phyloP scores from a whole-genome alignment of 2,113 vertebrate genomes.

The Rhinichthys klamathensis region DNA sequence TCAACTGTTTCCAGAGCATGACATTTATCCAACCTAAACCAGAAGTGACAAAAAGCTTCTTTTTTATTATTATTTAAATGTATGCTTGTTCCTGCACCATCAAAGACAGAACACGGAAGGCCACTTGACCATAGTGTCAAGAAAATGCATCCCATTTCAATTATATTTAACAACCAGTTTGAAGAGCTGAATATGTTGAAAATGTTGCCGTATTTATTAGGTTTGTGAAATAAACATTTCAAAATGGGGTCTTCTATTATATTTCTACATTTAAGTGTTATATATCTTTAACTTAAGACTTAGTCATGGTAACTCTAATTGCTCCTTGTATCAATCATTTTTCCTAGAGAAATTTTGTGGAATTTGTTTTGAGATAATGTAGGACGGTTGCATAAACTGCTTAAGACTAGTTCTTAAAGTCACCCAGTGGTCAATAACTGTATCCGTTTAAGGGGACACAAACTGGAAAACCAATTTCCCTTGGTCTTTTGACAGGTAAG shows the following conservation, averaged over 20 bases:
- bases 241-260: not conserved
- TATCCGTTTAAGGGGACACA: too few species aligned
- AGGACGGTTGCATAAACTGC: too few species aligned
- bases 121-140: not conserved
- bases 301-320: not conserved
- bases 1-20: not conserved
- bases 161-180: not conserved
- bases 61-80: slow-evolving; percentile 1
- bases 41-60: too few species aligned
- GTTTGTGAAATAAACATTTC: slow-evolving; percentile 40
- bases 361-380: too few species aligned
- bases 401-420: too few species aligned
- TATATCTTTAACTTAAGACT: not conserved
- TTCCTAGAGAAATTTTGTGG: not conserved
- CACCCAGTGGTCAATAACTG: too few species aligned
- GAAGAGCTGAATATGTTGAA: not conserved
- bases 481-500: too few species aligned
- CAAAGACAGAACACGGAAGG: not conserved
- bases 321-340: not conserved
- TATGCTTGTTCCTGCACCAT: not conserved
- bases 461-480: too few species aligned
- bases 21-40: not conserved
- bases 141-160: not conserved
- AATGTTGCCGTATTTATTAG: not conserved
- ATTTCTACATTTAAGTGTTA: not conserved